Conservation (phyloP, 2,113 vertebrate species). For the Aix galericulata region DNA sequence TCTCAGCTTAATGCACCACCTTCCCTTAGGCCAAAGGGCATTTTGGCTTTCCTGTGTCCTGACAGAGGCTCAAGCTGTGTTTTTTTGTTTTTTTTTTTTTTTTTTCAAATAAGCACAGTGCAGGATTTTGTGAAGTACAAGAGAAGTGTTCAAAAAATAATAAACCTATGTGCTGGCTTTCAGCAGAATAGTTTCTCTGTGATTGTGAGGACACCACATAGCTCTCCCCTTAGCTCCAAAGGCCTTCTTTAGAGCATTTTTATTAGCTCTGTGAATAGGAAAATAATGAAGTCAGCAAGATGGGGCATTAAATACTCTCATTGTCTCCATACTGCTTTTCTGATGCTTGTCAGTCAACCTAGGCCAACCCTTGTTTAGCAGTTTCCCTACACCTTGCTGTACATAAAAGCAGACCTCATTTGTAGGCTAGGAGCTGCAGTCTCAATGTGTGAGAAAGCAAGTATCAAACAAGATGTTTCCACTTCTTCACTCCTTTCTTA, state of each 20-base stretch:
- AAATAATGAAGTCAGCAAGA: not conserved
- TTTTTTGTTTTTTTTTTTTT: not conserved
- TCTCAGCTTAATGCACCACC: not conserved
- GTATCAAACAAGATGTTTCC: not conserved
- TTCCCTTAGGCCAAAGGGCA: not conserved
- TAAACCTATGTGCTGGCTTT: not conserved
- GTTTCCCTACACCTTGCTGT: not conserved
- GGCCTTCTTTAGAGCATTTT: not conserved
- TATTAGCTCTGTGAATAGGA: not conserved
- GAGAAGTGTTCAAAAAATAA: not conserved
- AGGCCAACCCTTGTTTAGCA: accelerated
- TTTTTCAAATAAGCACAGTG: not conserved
- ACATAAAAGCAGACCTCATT: not conserved
- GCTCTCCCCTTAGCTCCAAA: not conserved
- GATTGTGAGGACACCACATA: not conserved
- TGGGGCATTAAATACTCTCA: not conserved
- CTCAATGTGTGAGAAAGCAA: not conserved
- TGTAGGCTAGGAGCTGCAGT: not conserved
- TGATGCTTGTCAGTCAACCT: not conserved
- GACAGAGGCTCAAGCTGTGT: not conserved
- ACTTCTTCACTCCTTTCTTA: not conserved
- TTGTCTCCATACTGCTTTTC: not conserved
- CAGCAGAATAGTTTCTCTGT: not conserved
- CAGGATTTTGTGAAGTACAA: not conserved
- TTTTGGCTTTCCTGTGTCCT: not conserved